phyloP scores from a whole-genome alignment of 2,113 vertebrate genomes.

The Tragelaphus strepsiceros region DNA sequence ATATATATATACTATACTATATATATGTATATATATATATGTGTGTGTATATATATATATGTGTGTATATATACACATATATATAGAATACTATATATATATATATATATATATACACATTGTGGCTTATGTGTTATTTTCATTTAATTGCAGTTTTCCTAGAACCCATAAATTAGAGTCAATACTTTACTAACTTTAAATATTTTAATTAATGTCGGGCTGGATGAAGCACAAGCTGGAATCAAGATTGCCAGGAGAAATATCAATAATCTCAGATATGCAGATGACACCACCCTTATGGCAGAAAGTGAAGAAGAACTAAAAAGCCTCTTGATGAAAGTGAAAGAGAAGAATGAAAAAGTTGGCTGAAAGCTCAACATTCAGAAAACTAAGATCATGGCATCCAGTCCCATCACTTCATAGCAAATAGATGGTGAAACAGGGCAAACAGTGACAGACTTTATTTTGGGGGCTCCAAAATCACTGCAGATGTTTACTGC shows the following conservation, averaged over 20 bases:
- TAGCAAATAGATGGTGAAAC: neutral
- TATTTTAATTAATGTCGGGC: neutral
- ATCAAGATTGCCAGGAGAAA: neutral
- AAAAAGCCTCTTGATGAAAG: neutral
- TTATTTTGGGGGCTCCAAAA: neutral
- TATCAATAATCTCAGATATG: neutral
- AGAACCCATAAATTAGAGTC: neutral
- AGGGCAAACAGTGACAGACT: neutral
- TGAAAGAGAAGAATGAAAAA: neutral
- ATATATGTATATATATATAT: no score
- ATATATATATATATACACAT: neutral
- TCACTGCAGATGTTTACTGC: neutral
- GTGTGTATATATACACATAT: no score
- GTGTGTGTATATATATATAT: no score
- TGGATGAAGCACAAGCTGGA: neutral
- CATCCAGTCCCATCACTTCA: neutral
- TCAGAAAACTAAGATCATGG: neutral
- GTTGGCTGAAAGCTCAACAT: neutral
- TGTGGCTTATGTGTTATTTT: neutral
- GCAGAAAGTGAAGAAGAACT: neutral
- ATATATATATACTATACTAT: no score
- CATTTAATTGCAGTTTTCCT: neutral
- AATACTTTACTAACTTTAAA: neutral
- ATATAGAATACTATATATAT: neutral
- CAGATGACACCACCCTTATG: neutral